Evolutionary conservation across 1,140 invertebrate genomes (phyloP).

Genomic region (Danaus melanippus): DNA sequence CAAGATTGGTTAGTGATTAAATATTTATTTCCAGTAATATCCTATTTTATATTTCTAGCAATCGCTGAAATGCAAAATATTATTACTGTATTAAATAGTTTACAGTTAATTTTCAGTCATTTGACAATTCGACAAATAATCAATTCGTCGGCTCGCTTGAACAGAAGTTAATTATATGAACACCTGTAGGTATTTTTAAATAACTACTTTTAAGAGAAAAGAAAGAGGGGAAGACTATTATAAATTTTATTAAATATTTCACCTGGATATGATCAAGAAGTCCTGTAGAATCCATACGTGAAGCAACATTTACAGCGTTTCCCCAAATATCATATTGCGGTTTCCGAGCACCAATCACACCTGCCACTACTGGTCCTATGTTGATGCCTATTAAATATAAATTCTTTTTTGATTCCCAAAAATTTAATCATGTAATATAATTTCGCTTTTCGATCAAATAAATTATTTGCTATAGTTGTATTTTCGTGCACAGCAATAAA

Average conservation of each 20-base stretch:
- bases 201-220: no score
- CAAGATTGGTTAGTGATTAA: no score
- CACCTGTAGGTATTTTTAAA: no score
- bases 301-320: constrained; percentile 95
- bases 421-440: not conserved
- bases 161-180: no score
- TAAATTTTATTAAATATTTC: constrained; percentile 3
- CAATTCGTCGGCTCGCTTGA: no score
- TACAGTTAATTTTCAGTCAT: no score
- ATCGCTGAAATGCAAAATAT: no score
- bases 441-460: not conserved
- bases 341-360: constrained; percentile 94
- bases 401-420: constrained; percentile 15
- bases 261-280: constrained; percentile 87
- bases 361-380: constrained; percentile 94
- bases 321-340: constrained; percentile 95
- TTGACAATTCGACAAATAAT: no score
- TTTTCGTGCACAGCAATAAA: constrained; percentile 1
- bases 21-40: no score
- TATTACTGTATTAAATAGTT: no score
- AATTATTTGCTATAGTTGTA: not conserved
- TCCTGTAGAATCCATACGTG: constrained; percentile 90
- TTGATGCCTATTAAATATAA: constrained; percentile 81
- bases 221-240: no score
- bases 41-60: no score